Evolutionary conservation across 1,140 invertebrate species (phyloP).

Genomic region (Muscidifurax raptorellus): DNA sequence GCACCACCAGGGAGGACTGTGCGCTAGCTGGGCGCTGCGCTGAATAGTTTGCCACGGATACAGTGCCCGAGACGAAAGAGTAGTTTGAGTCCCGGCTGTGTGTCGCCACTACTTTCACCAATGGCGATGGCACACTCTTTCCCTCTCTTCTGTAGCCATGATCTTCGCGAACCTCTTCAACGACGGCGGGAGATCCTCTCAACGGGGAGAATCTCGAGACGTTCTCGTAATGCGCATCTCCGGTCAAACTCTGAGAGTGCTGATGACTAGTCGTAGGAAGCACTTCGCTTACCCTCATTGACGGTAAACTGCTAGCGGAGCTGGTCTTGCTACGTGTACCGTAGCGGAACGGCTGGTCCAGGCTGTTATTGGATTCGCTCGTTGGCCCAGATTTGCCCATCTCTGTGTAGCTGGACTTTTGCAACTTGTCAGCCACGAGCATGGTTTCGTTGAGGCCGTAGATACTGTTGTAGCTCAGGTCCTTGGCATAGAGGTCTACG

Average conservation of each 20-base stretch:
- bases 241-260: slow-evolving; percentile 71
- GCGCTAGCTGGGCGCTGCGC: slow-evolving; percentile 56
- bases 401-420: slow-evolving; percentile 65
- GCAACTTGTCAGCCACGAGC: slow-evolving; percentile 65
- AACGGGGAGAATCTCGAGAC: slow-evolving; percentile 67
- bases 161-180: slow-evolving; percentile 30
- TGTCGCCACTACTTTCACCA: slow-evolving; percentile 48
- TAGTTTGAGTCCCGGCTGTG: slow-evolving; percentile 66
- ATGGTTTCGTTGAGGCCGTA: slow-evolving; percentile 69
- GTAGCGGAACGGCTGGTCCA: slow-evolving; percentile 63
- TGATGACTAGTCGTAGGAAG: slow-evolving; percentile 69
- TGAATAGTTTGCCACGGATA: slow-evolving; percentile 54
- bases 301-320: slow-evolving; percentile 70
- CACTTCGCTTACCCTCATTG: slow-evolving; percentile 70
- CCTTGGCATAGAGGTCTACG: slow-evolving; percentile 68
- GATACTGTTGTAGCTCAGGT: slow-evolving; percentile 68
- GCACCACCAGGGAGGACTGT: slow-evolving; percentile 55
- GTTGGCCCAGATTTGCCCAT: slow-evolving; percentile 52
- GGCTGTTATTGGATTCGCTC: slow-evolving; percentile 33
- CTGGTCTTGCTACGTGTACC: slow-evolving; percentile 65
- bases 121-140: slow-evolving; percentile 36
- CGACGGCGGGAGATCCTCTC: slow-evolving; percentile 53
- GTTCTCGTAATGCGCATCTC: slow-evolving; percentile 71
- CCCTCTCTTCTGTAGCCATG: slow-evolving; percentile 16
- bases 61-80: slow-evolving; percentile 54